Evolutionary conservation across 1,140 invertebrate genomes (phyloP).

Genomic region (Pogonognathellus flavescens): DNA sequence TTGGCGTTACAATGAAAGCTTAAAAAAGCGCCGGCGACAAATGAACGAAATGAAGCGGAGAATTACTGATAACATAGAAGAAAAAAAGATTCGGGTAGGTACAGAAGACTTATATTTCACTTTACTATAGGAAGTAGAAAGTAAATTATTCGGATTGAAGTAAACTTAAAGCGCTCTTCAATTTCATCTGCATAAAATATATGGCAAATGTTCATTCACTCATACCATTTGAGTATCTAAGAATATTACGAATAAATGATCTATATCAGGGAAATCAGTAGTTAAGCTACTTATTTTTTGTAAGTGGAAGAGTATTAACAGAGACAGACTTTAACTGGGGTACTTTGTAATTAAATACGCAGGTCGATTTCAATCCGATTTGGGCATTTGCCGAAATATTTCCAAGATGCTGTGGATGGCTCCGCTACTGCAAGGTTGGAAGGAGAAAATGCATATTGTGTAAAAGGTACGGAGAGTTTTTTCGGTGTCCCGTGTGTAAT

Average conservation of each 20-base stretch:
- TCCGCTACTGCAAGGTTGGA: conserved; percentile 47
- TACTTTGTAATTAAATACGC: not conserved
- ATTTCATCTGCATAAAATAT: too few species aligned
- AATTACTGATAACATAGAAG: conserved; percentile 23
- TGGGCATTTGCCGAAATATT: conserved; percentile 53
- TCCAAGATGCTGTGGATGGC: conserved; percentile 55
- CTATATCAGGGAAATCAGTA: too few species aligned
- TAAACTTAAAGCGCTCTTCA: too few species aligned
- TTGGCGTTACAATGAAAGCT: conserved; percentile 65
- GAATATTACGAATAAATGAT: too few species aligned
- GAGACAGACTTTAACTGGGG: too few species aligned
- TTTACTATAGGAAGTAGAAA: too few species aligned
- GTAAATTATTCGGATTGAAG: too few species aligned
- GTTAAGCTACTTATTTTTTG: too few species aligned
- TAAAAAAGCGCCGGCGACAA: conserved; percentile 60
- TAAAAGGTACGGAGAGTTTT: conserved; percentile 50
- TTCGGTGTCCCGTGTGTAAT: conserved; percentile 56
- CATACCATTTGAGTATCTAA: too few species aligned
- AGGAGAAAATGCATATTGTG: conserved; percentile 65
- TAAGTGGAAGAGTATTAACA: too few species aligned
- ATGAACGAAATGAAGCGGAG: conserved; percentile 13
- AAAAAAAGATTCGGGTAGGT: conserved; percentile 26
- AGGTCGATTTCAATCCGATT: conserved; percentile 61
- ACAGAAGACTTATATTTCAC: too few species aligned
- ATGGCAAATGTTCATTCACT: too few species aligned